A percentile compares a stretch with the other conserved stretches of the same genome.
phyloP scores from a whole-genome alignment of 35 echinoderm and acorn worm genomes.

The Ptychodera flava region DNA sequence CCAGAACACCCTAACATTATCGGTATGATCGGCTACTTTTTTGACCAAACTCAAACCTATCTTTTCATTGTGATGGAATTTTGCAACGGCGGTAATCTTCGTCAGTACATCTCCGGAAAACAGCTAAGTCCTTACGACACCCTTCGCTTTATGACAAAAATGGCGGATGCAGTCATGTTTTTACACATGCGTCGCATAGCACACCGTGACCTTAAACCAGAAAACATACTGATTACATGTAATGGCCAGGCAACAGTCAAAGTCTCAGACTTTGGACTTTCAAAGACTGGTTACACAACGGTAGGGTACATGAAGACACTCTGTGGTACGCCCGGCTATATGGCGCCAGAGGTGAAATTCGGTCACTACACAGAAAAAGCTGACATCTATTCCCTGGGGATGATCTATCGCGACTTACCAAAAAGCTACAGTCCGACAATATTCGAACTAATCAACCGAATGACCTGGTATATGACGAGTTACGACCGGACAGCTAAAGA shows the following conservation, averaged over 20 bases:
- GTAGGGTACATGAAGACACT: neutral
- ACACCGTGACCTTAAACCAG: neutral
- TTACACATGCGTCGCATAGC: neutral
- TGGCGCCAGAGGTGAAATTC: neutral
- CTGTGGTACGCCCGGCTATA: neutral
- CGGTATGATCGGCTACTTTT: no score
- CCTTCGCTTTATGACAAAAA: neutral
- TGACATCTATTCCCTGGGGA: neutral
- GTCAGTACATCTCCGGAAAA: neutral
- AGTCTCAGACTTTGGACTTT: neutral
- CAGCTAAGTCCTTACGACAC: neutral
- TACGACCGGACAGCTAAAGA: no score
- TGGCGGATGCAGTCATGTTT: neutral
- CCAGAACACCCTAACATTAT: no score
- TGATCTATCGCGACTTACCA: neutral
- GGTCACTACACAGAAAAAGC: neutral
- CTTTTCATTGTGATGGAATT: neutral
- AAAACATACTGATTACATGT: neutral
- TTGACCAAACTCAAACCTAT: no score
- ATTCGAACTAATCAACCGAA: no score
- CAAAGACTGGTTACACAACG: no score
- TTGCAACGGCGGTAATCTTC: neutral
- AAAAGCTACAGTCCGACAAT: no score
- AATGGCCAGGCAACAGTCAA: neutral
- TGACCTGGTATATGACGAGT: no score